A percentile compares a stretch with the other conserved stretches of the same genome.
phyloP scores from a whole-genome alignment of 1,140 invertebrate genomes.

The Anastatus disparis region DNA sequence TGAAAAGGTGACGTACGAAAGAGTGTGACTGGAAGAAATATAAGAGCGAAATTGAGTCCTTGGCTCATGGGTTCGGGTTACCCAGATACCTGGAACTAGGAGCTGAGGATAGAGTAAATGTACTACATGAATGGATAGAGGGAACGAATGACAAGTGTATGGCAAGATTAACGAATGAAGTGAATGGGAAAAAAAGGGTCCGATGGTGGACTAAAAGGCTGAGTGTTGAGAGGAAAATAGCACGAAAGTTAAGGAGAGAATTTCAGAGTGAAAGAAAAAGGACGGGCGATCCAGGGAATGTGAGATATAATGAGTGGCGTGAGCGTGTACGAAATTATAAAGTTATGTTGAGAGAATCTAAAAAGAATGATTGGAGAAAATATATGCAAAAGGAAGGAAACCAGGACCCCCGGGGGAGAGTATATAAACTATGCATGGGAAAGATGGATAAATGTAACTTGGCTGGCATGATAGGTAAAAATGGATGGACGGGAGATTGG shows the following conservation, averaged over 20 bases:
- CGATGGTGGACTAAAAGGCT: not conserved
- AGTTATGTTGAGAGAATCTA: not conserved
- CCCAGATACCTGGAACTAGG: not conserved
- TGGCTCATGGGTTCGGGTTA: not conserved
- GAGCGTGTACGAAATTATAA: not conserved
- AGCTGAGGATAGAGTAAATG: not conserved
- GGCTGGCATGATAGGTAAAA: not conserved
- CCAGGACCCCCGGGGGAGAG: not conserved
- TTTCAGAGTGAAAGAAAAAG: not conserved
- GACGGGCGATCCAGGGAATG: too few relatives aligned
- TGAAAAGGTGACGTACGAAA: not conserved
- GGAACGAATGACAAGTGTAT: constrained; percentile 6
- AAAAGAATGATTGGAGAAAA: not conserved
- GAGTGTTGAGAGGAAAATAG: not conserved
- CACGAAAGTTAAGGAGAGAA: not conserved
- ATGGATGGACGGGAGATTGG: not conserved
- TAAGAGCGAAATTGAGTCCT: not conserved
- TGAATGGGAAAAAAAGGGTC: not conserved
- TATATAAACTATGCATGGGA: too few relatives aligned
- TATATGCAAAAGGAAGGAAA: not conserved
- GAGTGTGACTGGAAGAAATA: too few relatives aligned
- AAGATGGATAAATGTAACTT: too few relatives aligned
- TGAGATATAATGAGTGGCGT: too few relatives aligned
- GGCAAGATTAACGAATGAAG: not conserved
- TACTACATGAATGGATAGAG: constrained; percentile 4